Evolutionary conservation across 2,888 invertebrate species (phyloP).

Genomic region (Nycteola revayana): DNA sequence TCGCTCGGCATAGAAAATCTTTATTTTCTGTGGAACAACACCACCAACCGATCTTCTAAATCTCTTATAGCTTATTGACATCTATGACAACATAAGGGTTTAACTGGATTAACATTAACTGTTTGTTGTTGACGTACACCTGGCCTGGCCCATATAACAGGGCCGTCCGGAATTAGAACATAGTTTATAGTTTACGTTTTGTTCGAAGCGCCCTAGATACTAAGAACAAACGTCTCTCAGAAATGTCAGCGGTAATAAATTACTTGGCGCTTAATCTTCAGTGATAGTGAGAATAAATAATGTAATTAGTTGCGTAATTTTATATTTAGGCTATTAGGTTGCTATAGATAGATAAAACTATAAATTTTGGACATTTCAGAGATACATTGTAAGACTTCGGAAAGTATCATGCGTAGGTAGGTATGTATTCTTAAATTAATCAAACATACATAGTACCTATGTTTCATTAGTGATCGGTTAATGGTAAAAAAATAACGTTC

Average conservation of each 20-base stretch:
- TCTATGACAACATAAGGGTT: too few species aligned
- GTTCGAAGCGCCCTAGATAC: constrained; percentile 23
- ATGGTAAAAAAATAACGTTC: too few species aligned
- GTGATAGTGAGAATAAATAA: constrained; percentile 19
- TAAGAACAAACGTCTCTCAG: constrained; percentile 14
- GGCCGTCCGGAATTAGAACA: constrained; percentile 27
- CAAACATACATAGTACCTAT: too few species aligned
- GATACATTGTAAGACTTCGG: too few species aligned
- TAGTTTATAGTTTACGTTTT: constrained; percentile 15
- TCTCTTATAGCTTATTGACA: too few species aligned
- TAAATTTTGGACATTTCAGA: too few species aligned
- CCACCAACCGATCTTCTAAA: too few species aligned
- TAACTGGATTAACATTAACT: constrained; percentile 28
- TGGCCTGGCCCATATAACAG: constrained; percentile 8
- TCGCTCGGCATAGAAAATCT: too few species aligned
- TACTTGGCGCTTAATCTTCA: constrained; percentile 13
- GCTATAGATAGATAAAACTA: neutral
- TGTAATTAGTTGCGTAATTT: constrained; percentile 7
- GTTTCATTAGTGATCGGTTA: too few species aligned
- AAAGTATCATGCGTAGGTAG: too few species aligned
- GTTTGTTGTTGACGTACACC: constrained; percentile 12
- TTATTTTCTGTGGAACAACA: too few species aligned
- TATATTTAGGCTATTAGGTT: constrained; percentile 2
- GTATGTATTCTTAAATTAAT: too few species aligned
- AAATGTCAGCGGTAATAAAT: constrained; percentile 30